Base-by-base conservation (phyloP, 2,888 invertebrate species). In the Catocala fraxini region DNA sequence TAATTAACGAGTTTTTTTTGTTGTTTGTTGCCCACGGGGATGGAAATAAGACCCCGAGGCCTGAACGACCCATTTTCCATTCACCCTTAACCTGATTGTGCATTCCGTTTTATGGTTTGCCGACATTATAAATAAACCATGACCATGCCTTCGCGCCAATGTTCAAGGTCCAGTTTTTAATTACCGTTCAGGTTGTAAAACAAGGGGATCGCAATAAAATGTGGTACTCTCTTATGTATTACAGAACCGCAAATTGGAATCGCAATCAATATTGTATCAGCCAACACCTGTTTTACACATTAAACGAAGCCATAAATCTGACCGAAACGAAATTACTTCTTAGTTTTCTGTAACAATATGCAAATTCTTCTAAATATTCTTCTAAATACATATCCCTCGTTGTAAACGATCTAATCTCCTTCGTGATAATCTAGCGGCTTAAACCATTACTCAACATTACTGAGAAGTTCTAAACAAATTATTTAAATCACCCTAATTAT, bases 1-100 rank as follows among this genome's bases (percentile, higher is more conserved):
- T 77, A 77, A 77, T 77, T 77, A 77, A 77, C 64, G 75, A 75
- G 71, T 51, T 68, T 68, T 75, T n/a, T 73, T 71, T 73, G 70
- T 74, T 75, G 61, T 73, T 71, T 58, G 49, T 58, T 65, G 61
- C 56, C 65, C 73, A 75, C 63, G 34, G 68, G 62, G 61, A 59
- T 73, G 69, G 68, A 73, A 75, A 73, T 73, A 73, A 65, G 71
- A 71, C 57, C 52, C 47, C 5, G 41, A 64, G 75, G 41, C 45
- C 62, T 67, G 64, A 71, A 66, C 58, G 66, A 68, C 51, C 62
- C 68, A 63, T 49, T 69, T 69, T 59, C 70, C 53, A 67, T 72
- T 65, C 69, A 65, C 63, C 69, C 71, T 71, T 76, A 61, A 76
- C 70, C 77, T 75, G 71, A 74, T 76, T 76, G 78, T 70, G 70